Base-by-base conservation (phyloP, 2,888 invertebrate genomes). In the Mesorhabditis spiculigera region DNA sequence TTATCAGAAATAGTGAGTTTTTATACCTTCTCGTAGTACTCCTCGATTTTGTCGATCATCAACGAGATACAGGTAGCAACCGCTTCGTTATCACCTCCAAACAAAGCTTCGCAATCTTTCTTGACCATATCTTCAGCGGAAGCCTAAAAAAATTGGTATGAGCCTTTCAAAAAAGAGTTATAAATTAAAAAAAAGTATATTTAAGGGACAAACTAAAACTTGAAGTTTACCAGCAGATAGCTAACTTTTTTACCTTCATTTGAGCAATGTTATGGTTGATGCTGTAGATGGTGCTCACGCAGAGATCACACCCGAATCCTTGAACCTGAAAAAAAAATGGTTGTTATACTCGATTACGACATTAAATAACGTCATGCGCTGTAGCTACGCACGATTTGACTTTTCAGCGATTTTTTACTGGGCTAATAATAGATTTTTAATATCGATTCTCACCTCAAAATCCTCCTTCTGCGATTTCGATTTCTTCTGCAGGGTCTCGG, bases 31-130 rank as follows among this genome's bases (percentile, higher is more conserved):
- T 50, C 58, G n/a, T 50, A 50, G n/a, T 50, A 50, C 58, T 50
- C 58, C n/a, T 50, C 58, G 58, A 50, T 50, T 50, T 50, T 50
- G 58, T 50, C 58, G 58, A 50, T 50, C 58, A 50, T 50, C 58
- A 50, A 50, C 58, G 58, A 13, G n/a, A 50, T n/a, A 3, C 58
- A 50, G 3, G 58, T 50, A 13, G 10, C 58, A 50, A 50, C 58
- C 8, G 58, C 58, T 50, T 50, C 58, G 58, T 50, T 50, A n/a
- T 50, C 58, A 13, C 58, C 58, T 13, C 58, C 58, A n/a, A 50
- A 50, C 58, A 50, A 50, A 10, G 58, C 58, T 3, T 50, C 58
- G 58, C 58, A 50, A n/a, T 50, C 58, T 50, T 50, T 50, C 58
- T 50, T 50, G 10, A 50, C 58, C 58, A 50, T 50, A 50, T 50